phyloP scores from a whole-genome alignment of 2,888 invertebrate genomes.

The Stenoptilia bipunctidactyla region DNA sequence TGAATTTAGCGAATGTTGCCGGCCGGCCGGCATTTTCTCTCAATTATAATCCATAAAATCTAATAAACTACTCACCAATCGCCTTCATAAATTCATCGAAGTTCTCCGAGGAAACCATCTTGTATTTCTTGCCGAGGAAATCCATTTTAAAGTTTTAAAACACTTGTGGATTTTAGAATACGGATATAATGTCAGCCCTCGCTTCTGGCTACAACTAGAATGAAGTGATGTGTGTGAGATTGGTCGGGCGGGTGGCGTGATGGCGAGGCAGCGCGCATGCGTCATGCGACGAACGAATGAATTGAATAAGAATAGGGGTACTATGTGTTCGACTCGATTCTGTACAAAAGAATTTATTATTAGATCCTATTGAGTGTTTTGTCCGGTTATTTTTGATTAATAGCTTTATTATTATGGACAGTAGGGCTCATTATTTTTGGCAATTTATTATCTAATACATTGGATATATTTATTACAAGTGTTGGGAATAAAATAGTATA shows the following conservation, averaged over 20 bases:
- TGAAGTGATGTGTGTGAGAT: constrained; percentile 23
- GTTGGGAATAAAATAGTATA: no score
- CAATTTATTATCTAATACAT: no score
- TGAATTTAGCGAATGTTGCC: constrained; percentile 3
- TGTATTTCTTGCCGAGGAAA: constrained; percentile 82
- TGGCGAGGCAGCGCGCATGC: constrained; percentile 5
- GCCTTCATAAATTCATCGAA: constrained; percentile 93
- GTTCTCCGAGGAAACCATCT: constrained; percentile 82
- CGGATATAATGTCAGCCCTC: constrained; percentile 20
- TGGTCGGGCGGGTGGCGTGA: constrained; percentile 17
- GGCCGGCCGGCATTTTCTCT: constrained; percentile 42
- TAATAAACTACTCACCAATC: constrained; percentile 74
- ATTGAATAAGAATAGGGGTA: constrained; percentile 2
- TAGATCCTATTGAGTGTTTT: no score
- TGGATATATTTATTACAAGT: no score
- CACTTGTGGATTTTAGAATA: constrained; percentile 6
- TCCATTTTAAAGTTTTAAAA: constrained; percentile 35
- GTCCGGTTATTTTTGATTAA: no score
- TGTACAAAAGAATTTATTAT: not conserved
- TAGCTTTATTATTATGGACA: no score
- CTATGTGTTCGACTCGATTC: not conserved
- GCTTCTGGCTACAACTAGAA: constrained; percentile 41
- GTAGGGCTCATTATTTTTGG: no score
- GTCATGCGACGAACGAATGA: constrained; percentile 5
- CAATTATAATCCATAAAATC: constrained; percentile 18